Evolutionary conservation across 2,888 invertebrate species (phyloP).

Genomic region (Scaptomyza caliginosa): DNA sequence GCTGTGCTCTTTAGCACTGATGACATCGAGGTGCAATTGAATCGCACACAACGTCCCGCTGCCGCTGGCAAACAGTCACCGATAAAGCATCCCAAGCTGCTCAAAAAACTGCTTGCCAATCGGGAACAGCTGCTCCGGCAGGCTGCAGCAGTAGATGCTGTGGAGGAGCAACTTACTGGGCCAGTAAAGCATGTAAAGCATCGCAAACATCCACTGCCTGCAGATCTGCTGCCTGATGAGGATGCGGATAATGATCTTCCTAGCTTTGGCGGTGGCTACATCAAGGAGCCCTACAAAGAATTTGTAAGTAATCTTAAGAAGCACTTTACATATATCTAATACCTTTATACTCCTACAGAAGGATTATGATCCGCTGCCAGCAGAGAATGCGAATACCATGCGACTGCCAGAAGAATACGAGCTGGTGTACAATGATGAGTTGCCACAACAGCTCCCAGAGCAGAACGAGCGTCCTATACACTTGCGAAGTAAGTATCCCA

Average conservation of each 20-base stretch:
- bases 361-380: slow-evolving; percentile 76
- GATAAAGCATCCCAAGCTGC: slow-evolving; percentile 83
- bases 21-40: slow-evolving; percentile 82
- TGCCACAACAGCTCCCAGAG: slow-evolving; percentile 60
- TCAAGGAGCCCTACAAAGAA: slow-evolving; percentile 60
- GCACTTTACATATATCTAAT: background rate
- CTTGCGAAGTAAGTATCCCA: slow-evolving; percentile 82
- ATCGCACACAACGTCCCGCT: slow-evolving; percentile 83
- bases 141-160: slow-evolving; percentile 46
- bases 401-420: slow-evolving; percentile 82
- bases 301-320: slow-evolving; percentile 58
- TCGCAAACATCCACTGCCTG: slow-evolving; percentile 64
- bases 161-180: slow-evolving; percentile 38
- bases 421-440: slow-evolving; percentile 81
- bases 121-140: slow-evolving; percentile 76
- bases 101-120: slow-evolving; percentile 81
- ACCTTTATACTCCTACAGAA: slow-evolving; percentile 57
- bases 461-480: slow-evolving; percentile 81
- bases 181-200: slow-evolving; percentile 51
- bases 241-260: slow-evolving; percentile 57
- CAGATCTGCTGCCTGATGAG: slow-evolving; percentile 65
- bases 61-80: slow-evolving; percentile 77
- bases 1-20: slow-evolving; percentile 89
- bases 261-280: slow-evolving; percentile 36
- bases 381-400: slow-evolving; percentile 52